Conservation (phyloP, 2,888 invertebrate genomes). For the Ormyrus thymus region DNA sequence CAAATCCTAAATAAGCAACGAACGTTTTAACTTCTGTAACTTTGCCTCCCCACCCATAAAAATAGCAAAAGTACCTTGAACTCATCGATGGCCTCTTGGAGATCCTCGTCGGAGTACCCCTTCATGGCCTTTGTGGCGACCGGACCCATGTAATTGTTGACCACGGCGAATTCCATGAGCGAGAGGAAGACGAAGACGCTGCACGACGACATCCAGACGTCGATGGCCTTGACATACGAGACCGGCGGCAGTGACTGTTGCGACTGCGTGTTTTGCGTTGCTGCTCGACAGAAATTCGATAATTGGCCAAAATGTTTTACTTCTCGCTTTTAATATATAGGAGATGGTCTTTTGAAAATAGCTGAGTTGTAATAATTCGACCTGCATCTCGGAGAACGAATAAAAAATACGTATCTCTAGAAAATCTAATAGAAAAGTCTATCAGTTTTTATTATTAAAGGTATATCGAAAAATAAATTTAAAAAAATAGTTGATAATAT, state of each 20-base stretch:
- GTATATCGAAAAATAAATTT: too few species aligned
- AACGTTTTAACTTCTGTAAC: background rate
- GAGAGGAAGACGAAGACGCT: conserved; percentile 94
- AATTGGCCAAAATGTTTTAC: too few species aligned
- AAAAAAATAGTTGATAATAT: too few species aligned
- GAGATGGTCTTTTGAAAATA: too few species aligned
- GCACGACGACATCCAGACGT: conserved; percentile 95
- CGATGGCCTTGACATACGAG: conserved; percentile 94
- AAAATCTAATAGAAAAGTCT: too few species aligned
- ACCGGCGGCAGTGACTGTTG: conserved; percentile 93
- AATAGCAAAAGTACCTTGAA: conserved; percentile 79
- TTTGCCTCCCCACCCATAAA: background rate
- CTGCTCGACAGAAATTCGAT: conserved; percentile 73
- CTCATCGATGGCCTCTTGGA: conserved; percentile 84
- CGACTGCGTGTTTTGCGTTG: conserved; percentile 94
- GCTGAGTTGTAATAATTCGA: too few species aligned
- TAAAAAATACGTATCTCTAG: too few species aligned
- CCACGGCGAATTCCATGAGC: conserved; percentile 92
- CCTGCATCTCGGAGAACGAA: too few species aligned
- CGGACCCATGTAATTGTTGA: conserved; percentile 92
- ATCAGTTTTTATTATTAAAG: too few species aligned
- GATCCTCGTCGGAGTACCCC: conserved; percentile 90
- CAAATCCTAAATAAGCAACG: background rate
- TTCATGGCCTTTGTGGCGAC: conserved; percentile 93
- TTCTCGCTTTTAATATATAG: too few species aligned